Base-by-base conservation (phyloP, 2,113 vertebrate genomes). In the Corapipo altera region DNA sequence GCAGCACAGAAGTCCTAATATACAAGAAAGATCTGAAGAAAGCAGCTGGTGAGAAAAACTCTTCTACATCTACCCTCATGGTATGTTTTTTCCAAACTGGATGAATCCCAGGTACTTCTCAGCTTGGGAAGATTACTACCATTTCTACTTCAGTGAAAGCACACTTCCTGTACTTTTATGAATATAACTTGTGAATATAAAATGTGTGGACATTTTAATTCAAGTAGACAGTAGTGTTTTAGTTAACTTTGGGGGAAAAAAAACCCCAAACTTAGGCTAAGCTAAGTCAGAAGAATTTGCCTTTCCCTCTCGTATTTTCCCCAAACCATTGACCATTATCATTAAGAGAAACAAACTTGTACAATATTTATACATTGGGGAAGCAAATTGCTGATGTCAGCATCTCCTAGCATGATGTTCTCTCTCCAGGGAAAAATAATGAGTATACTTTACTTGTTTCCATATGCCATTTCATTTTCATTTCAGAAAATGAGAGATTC, bases 301-400 rank as follows among this genome's bases (percentile, higher is more conserved):
- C 16, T 66, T 74, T 70, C 9, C 54, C 15, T 66, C 26, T 44
- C 27, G 18, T 3, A 24, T 76, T 82, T 65, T 14, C 39, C 23
- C 32, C 26, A 61, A 37, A 65, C 13, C n/a, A 74, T 69, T 85
- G 54, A 54, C 39, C 41, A 19, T 67, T 49, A 55, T 73, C 78
- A 62, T 69, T 76, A 86, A 87, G 4, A 10, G 16, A 84, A 78
- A 66, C 1, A 9, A 85, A 33, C 19, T 24, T 10, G 0, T 18
- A 18, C 22, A 76, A 33, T 44, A 27, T 28, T 48, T 0, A 1
- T 17, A 19, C 2, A 2, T 10, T 54, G 26, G 9, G 16, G 12
- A 88, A 46, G 27, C 11, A 91, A 88, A 81, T 9, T 64, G 67
- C 85, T 84, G 48, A 77, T 71, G 48, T 67, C 67, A 91, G 78